Base-by-base conservation (phyloP, 2,113 vertebrate species). In the Cisticola juncidis region DNA sequence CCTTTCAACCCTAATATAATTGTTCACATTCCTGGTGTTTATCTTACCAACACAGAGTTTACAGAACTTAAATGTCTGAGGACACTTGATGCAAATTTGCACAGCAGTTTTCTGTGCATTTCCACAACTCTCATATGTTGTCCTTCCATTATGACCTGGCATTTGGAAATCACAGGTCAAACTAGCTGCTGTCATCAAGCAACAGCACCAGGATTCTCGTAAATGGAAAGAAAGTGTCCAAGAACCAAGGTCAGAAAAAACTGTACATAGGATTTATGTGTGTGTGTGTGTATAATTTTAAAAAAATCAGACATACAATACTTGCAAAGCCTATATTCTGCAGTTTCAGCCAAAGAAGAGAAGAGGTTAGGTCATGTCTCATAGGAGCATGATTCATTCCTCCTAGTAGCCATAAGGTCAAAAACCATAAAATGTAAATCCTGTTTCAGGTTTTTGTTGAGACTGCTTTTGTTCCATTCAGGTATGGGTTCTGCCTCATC, bases 401-500 rank as follows among this genome's bases (percentile, higher is more conserved):
- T 95, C 81, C 61, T 83, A 74, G 53, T 57, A 96, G 80, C 54
- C 42, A 31, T 73, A 88, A 95, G 88, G 88, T 95, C 65, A 91
- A 88, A 95, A 94, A 5, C 51, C 66, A 93, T 92, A 93, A 91
- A 92, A 95, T 35, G 71, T 83, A 95, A 95, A 94, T 69, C 45
- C 65, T 18, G 72, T 86, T 94, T 98, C 88, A 95, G 64, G 77
- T 96, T 97, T 93, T 94, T 94, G 78, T 96, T 96, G 90, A 87
- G 93, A 93, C 72, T 96, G 88, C 92, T 96, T 97, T 97, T 95
- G 81, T 96, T 88, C 77, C 70, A 65, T 85, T 97, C 93, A 94
- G 90, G 72, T 94, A 96, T 78, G 81, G 70, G 70, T 81, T 90
- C 92, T 90, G 79, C 44, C 81, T 91, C 90, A 88, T 86, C 82